Evolutionary conservation across 2,888 invertebrate genomes (phyloP), one percentile per base, ranked within the genome.

Genomic region (Tetragnatha montana): DNA sequence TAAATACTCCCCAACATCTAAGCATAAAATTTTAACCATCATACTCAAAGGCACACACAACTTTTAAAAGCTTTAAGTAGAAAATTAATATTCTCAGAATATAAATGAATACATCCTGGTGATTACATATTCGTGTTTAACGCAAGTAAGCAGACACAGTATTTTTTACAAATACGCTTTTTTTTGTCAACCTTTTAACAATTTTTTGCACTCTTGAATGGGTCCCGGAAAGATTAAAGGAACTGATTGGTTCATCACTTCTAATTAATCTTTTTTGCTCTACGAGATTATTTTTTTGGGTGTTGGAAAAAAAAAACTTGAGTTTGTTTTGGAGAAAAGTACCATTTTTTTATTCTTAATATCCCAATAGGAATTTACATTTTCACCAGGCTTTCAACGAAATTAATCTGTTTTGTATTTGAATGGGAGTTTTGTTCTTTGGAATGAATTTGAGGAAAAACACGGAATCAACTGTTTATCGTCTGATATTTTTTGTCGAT

Each of bases 221-320:
- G 49, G 19, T 12, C 50, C 49, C 8, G 76, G n/a, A 8, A 19
- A 76, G 12, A 76, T 76, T 76, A 68, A 78, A 60, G 21, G 78
- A 78, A 12, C 14, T 60, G 60, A 78, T 78, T 60, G 60, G 60
- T 78, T 60, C 47, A 60, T 60, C 22, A 21, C 22, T n/a, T 22
- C 60, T 78, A 60, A 78, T 60, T 76, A 14, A n/a, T 51, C 60
- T 14, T 49, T 49, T 78, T 78, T 78, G 51, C 51, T 14, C n/a
- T 60, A 60, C 14, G 60, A 60, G 10, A 60, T 14, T 60, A 1
- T 60, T 60, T 35, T 35, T 14, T 60, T 10, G 0, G 14, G 7
- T 10, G 17, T 1, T 35, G 35, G 35, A 8, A 10, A 8, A 60
- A 60, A 60, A 60, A 60, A 60, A 17, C 14, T 12, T 17, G 60